Evolutionary conservation across 1,140 invertebrate genomes (phyloP).

Genomic region (Euglossa dilemma): DNA sequence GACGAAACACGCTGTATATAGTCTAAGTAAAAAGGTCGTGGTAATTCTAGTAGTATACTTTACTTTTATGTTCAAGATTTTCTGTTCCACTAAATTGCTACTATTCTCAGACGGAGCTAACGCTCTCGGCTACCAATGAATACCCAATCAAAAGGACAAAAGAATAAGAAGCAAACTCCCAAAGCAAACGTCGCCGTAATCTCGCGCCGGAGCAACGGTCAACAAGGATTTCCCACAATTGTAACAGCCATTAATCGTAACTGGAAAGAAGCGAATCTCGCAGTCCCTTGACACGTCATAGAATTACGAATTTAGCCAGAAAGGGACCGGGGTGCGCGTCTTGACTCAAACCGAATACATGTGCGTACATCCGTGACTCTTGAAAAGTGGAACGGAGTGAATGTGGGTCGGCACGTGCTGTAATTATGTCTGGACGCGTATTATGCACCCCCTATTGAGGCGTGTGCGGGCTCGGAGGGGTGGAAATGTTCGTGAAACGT

Average conservation of each 20-base stretch:
- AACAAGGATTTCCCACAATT: background rate
- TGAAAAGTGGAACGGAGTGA: constrained; percentile 50
- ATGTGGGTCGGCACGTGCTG: constrained; percentile 55
- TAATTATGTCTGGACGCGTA: constrained; percentile 50
- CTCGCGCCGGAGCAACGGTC: background rate
- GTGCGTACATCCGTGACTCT: constrained; percentile 4
- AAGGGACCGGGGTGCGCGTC: background rate
- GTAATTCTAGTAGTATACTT: background rate
- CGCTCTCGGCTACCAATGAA: background rate
- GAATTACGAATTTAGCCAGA: background rate
- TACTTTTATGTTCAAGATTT: background rate
- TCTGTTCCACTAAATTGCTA: background rate
- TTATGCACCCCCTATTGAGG: constrained; percentile 36
- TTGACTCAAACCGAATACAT: no score
- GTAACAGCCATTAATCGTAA: background rate
- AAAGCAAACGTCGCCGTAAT: background rate
- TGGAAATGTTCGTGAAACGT: constrained; percentile 28
- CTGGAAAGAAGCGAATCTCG: background rate
- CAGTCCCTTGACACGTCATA: background rate
- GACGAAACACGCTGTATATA: no score
- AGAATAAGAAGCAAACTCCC: background rate
- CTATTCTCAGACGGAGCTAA: background rate
- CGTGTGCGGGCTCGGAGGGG: background rate
- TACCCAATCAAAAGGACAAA: background rate
- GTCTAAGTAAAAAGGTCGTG: no score